Percentiles rank a stretch among this genome's conserved stretches.
phyloP scores from a whole-genome alignment of 2,888 invertebrate genomes.

The Melinaea menophilus region DNA sequence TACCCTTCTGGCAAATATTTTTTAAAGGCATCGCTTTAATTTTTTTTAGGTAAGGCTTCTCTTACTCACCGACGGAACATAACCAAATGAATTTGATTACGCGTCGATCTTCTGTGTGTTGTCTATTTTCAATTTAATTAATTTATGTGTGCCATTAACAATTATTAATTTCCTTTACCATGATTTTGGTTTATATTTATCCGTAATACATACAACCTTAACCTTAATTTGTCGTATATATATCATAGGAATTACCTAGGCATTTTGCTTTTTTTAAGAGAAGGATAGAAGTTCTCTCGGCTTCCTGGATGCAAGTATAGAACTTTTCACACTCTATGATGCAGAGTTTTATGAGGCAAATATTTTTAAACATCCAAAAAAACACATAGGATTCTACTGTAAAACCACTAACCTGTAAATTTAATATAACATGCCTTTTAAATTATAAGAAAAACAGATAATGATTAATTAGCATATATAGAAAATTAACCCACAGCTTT shows the following conservation, averaged over 20 bases:
- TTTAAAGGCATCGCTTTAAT: too few species aligned
- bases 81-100: too few species aligned
- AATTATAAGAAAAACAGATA: too few species aligned
- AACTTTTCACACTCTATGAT: conserved; percentile 25
- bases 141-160: too few species aligned
- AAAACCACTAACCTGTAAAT: conserved; percentile 11
- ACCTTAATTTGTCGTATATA: too few species aligned
- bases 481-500: conserved; percentile 6
- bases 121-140: too few species aligned
- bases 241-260: conserved; percentile 8
- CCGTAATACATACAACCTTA: background rate
- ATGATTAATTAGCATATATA: background rate
- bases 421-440: background rate
- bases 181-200: background rate
- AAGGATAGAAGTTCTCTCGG: conserved; percentile 15
- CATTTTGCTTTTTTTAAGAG: conserved; percentile 1
- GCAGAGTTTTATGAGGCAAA: conserved; percentile 16
- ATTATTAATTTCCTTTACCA: too few species aligned
- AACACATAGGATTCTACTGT: conserved; percentile 9
- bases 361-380: conserved; percentile 20
- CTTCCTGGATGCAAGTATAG: conserved; percentile 19
- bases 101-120: too few species aligned
- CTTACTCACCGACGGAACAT: too few species aligned
- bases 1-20: too few species aligned
- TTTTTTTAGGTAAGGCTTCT: too few species aligned